Percentiles rank a stretch among this genome's conserved stretches.
These are phyloP conservation scores for Rutilus rutilus DNA, from an alignment of 2,113 vertebrate species.

Conservation along the genomic window DNA sequence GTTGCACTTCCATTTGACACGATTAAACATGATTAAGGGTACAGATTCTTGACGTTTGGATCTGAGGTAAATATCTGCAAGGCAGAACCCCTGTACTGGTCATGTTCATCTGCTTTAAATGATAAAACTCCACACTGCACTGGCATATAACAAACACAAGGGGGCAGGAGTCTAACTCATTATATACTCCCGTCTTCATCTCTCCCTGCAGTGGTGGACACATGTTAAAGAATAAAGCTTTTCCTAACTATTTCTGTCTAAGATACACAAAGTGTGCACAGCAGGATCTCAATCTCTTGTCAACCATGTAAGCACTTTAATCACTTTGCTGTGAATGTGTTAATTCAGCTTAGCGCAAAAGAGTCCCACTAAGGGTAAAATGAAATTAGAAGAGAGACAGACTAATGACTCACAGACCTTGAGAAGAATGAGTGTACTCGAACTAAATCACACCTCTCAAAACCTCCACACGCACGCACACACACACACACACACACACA, in stretches of 20 bases:
- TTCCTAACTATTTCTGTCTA: background rate
- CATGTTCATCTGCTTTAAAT: background rate
- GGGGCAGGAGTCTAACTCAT: slow-evolving; percentile 31
- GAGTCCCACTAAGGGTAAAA: background rate
- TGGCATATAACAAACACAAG: slow-evolving; percentile 2
- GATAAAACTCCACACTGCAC: background rate
- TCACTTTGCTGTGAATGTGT: background rate
- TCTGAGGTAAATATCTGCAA: background rate
- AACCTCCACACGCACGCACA: background rate
- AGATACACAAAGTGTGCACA: background rate
- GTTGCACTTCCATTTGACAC: background rate
- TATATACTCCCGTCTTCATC: background rate
- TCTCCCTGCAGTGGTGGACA: background rate
- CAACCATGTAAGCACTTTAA: background rate
- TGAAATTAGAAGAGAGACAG: slow-evolving; percentile 17
- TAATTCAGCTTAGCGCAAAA: background rate
- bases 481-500: too few species aligned
- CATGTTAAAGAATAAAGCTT: background rate
- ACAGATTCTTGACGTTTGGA: background rate
- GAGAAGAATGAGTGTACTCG: background rate
- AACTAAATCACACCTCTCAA: background rate
- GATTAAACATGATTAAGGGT: background rate
- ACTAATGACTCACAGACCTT: slow-evolving; percentile 16
- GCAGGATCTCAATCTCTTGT: background rate
- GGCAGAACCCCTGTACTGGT: background rate